Conservation (phyloP, 2,888 invertebrate genomes). For the Myopa testacea region DNA sequence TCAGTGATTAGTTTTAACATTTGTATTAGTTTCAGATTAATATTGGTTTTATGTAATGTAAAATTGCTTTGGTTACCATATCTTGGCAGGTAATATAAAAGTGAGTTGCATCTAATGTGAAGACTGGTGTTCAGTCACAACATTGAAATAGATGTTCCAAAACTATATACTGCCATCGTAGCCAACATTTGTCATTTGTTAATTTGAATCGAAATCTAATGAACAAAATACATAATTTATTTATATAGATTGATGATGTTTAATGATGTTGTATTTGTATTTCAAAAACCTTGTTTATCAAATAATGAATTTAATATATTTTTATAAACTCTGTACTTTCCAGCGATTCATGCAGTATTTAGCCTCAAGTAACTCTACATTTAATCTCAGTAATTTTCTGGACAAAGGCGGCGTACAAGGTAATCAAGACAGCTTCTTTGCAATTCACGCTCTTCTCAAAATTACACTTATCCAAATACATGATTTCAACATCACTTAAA, state of each 20-base stretch:
- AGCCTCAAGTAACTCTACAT: constrained; percentile 99
- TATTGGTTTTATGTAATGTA: too few relatives aligned
- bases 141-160: too few relatives aligned
- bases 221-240: too few relatives aligned
- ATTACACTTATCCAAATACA: background rate
- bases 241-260: background rate
- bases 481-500: background rate
- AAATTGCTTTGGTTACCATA: too few relatives aligned
- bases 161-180: background rate
- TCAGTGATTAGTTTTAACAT: too few relatives aligned
- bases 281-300: too few relatives aligned
- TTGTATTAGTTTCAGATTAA: too few relatives aligned
- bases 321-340: constrained; percentile 63
- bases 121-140: too few relatives aligned
- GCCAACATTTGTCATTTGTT: background rate
- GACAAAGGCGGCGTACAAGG: constrained; percentile 99
- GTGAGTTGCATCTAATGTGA: too few relatives aligned
- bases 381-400: constrained; percentile 97
- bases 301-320: background rate
- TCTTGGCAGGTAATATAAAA: too few relatives aligned
- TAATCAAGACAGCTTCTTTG: constrained; percentile 64
- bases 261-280: background rate
- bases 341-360: constrained; percentile 99
- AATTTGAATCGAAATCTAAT: background rate
- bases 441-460: background rate